These are phyloP conservation scores for Alauda arvensis DNA, from an alignment of 2,797 vertebrate genomes.

Conservation along the genomic window DNA sequence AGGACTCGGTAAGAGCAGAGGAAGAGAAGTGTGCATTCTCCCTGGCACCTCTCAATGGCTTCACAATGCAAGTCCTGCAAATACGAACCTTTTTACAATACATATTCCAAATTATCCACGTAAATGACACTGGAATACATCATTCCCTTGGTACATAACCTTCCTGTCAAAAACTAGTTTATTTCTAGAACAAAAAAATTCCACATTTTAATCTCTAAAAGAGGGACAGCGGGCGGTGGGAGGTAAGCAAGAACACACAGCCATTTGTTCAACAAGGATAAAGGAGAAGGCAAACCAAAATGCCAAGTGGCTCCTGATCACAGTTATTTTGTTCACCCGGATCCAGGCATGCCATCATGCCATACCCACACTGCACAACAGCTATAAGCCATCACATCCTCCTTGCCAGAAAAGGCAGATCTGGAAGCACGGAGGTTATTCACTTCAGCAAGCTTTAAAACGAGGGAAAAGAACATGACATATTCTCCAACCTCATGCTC, in stretches of 20 bases:
- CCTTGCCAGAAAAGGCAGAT: not conserved
- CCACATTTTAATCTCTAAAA: not conserved
- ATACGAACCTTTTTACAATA: conserved; percentile 5
- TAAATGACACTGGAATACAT: not conserved
- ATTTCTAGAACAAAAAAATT: not conserved
- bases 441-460: not conserved
- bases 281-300: not conserved
- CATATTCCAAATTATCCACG: not conserved
- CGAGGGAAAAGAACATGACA: not conserved
- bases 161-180: not conserved
- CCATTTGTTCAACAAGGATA: not conserved
- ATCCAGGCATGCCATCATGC: not conserved
- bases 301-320: not conserved
- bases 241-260: not conserved
- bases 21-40: not conserved
- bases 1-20: not conserved
- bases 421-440: not conserved
- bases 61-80: not conserved
- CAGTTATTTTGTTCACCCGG: not conserved
- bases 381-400: not conserved
- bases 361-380: not conserved
- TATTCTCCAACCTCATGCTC: not conserved
- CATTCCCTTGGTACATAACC: not conserved
- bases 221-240: fast-evolving
- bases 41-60: not conserved